Base-by-base conservation (phyloP, 2,113 vertebrate genomes). In the Neolamprologus longior region DNA sequence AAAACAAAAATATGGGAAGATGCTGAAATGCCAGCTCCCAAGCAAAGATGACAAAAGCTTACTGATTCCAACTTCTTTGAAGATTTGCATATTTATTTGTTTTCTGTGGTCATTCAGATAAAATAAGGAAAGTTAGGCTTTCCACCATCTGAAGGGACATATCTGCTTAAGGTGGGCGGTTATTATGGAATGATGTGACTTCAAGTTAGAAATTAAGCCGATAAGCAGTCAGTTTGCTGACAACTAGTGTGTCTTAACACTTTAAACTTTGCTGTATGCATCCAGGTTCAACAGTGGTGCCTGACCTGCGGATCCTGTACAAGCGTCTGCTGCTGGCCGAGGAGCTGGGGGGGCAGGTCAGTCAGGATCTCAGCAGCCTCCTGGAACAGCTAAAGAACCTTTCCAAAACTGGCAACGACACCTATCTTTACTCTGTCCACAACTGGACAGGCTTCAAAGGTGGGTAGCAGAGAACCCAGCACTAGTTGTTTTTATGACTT, bases 251-350 rank as follows among this genome's bases (percentile, higher is more conserved):
- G 14, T 7, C 42, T 47, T 31, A 26, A 21, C 19, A 4, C 28
- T 21, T 63, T n/a, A 45, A 71, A 42, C 14, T 33, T 8, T 15
- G 31, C n/a, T 24, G 7, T 2, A 40, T 54, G 42, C 85, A 12
- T 90, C 9, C 68, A 89, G 88, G 24, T 28, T 4, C 78, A 7
- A 1, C 9, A 2, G 4, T 2, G 5, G 15, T 50, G 28, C n/a
- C 80, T 4, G 94, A 95, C 24, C 61, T 97, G 86, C 90, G 91
- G 89, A 91, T 92, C 57, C 94, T 98, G 85, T 94, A 89, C 9
- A 66, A 96, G 82, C 96, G 92, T 7, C 89, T 98, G 1, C 1
- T 89, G 52, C 63, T 42, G 26, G 96, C 95, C 19, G 96, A 97
- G 90, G 90, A 96, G 86, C 88, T 95, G 92, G 96, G 92, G 12